Evolutionary conservation across 2,888 invertebrate genomes (phyloP), one percentile per base, ranked within the genome.

Genomic region (Rhopalosiphum nymphaeae): DNA sequence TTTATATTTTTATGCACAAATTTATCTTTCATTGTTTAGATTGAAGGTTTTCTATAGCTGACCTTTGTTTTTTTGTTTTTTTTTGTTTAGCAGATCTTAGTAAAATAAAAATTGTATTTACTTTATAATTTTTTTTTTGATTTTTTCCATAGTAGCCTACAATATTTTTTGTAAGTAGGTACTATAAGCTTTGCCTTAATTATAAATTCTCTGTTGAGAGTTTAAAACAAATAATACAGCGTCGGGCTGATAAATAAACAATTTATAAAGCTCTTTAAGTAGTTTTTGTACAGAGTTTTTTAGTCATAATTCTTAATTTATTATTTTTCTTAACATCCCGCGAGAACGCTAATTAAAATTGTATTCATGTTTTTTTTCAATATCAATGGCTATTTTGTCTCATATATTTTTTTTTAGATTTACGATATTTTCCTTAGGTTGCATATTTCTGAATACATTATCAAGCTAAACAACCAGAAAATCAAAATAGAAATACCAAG

Each of bases 281-380:
- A 61, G 21, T n/a, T 90, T 90, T 91, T 89, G 11, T 61, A 57
- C 36, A 57, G 21, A 89, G 44, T n/a, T 42, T 89, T 89, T 90
- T 67, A n/a, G 67, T 56, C 36, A 13, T 49, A 16, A 67, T 91
- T 67, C 13, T 25, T 46, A 90, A 90, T 46, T 90, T 67, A 67
- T 90, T 91, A n/a, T 61, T 90, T 44, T 61, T 91, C 7, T 13
- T 25, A 46, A 25, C 44, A 42, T 78, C 90, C 49, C 49, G 16
- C 1, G 49, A 67, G 46, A 67, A 67, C 11, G 46, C 61, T 90
- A 67, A 91, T 91, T 91, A 78, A 91, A 67, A 49, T 67, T 49
- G 46, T 91, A n/a, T 78, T 78, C 10, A 78, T 78, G 5, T 49
- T 67, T 46, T 46, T 46, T 46, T 46, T 44, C 67, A 11, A n/a